Conservation (phyloP, 1,140 invertebrate species). For the Trachelipus rathkii region DNA sequence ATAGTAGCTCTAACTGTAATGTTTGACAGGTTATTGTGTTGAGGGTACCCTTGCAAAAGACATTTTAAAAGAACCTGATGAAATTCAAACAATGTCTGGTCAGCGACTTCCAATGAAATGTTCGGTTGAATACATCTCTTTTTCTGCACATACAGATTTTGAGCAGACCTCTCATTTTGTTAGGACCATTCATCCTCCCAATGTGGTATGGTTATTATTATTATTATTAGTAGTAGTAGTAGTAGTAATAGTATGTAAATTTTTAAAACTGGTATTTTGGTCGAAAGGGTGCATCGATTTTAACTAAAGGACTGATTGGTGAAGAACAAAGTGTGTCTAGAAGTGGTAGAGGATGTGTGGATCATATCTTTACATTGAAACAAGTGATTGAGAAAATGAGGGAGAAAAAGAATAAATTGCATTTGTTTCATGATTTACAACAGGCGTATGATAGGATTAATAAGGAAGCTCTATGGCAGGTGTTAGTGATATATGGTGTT, state of each 20-base stretch:
- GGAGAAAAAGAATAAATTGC: not conserved
- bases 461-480: no score
- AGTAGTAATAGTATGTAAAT: no score
- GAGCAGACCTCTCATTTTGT: conserved; percentile 98
- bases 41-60: conserved; percentile 97
- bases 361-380: no score
- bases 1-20: no score
- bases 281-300: no score
- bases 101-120: conserved; percentile 94
- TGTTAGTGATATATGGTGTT: no score
- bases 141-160: conserved; percentile 98
- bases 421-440: no score
- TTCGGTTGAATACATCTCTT: conserved; percentile 98
- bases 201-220: conserved; percentile 65
- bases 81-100: conserved; percentile 90
- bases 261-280: not conserved
- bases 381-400: no score
- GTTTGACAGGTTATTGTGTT: conserved; percentile 80
- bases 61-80: conserved; percentile 95
- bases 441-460: no score
- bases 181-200: conserved; percentile 83
- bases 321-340: no score
- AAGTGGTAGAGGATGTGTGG: no score
- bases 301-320: no score
- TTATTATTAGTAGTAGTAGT: conserved; percentile 20